Percentiles rank a stretch among this genome's conserved stretches.
phyloP scores from a whole-genome alignment of 37 sponge, comb jelly and placozoan species.

The Ephydatia muelleri region DNA sequence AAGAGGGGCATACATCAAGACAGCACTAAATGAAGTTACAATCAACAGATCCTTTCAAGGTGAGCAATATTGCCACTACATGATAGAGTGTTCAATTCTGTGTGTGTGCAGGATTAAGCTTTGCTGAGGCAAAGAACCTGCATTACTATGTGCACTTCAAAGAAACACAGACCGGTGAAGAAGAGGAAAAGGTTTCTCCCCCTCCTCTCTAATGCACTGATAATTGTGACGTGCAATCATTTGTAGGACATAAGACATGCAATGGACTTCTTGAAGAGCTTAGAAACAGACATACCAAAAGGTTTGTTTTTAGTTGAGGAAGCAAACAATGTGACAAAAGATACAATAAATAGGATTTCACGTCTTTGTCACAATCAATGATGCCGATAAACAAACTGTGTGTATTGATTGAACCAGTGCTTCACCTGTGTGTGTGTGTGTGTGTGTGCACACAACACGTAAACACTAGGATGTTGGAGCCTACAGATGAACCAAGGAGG shows the following conservation, averaged over 20 bases:
- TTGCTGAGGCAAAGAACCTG: constrained; percentile 74
- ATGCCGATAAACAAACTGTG: too few relatives aligned
- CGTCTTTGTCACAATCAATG: too few relatives aligned
- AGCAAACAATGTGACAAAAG: neutral
- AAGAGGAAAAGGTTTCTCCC: constrained; percentile 24
- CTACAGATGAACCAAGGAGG: constrained; percentile 81
- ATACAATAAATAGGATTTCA: too few relatives aligned
- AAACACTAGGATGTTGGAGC: constrained; percentile 83
- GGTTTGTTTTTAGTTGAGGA: constrained; percentile 31
- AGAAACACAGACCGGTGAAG: constrained; percentile 13
- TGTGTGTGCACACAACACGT: neutral
- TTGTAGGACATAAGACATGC: constrained; percentile 50
- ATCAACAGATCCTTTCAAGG: constrained; percentile 89
- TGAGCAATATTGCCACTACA: neutral
- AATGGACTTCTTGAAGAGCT: constrained; percentile 77
- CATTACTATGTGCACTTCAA: constrained; percentile 82
- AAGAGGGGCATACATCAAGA: constrained; percentile 85
- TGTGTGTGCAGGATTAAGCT: constrained; percentile 46
- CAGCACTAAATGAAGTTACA: constrained; percentile 71
- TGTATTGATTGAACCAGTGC: neutral
- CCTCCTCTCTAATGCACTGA: neutral
- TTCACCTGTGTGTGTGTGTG: neutral
- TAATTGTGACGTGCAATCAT: neutral
- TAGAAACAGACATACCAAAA: constrained; percentile 88
- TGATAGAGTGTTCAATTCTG: neutral